These are phyloP conservation scores for Sebastiscus albofasciatus DNA, from an alignment of 2,797 vertebrate species.

Conservation along the genomic window DNA sequence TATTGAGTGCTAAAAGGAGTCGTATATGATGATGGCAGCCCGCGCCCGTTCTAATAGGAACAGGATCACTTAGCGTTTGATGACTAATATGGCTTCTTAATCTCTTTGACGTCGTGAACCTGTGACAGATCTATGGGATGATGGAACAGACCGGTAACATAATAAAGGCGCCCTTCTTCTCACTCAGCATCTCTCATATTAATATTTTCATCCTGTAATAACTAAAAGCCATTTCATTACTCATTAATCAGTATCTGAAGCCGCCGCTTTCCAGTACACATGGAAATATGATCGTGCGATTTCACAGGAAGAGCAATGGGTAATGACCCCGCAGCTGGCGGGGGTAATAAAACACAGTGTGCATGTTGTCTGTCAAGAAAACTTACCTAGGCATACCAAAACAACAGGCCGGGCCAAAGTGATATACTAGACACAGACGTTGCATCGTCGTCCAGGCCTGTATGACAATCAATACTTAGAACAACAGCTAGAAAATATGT, in stretches of 20 bases:
- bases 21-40: slow-evolving; percentile 59
- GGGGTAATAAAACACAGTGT: slow-evolving; percentile 68
- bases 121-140: slow-evolving; percentile 74
- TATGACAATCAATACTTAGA: slow-evolving; percentile 71
- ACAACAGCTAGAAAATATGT: slow-evolving; percentile 60
- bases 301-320: slow-evolving; percentile 63
- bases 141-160: slow-evolving; percentile 71
- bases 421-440: slow-evolving; percentile 43
- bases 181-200: slow-evolving; percentile 76
- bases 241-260: slow-evolving; percentile 79
- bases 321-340: slow-evolving; percentile 74
- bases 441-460: slow-evolving; percentile 36
- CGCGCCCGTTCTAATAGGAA: slow-evolving; percentile 49
- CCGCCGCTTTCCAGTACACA: slow-evolving; percentile 55
- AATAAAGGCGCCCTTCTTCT: slow-evolving; percentile 74
- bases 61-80: slow-evolving; percentile 68
- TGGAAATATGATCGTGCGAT: slow-evolving; percentile 72
- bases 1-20: slow-evolving; percentile 53
- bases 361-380: slow-evolving; percentile 70
- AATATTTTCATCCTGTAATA: slow-evolving; percentile 78
- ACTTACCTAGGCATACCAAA: slow-evolving; percentile 48
- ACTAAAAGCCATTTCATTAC: slow-evolving; percentile 80
- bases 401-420: slow-evolving; percentile 43
- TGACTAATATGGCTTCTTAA: slow-evolving; percentile 75
- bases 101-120: slow-evolving; percentile 63